Evolutionary conservation across 2,888 invertebrate species (phyloP).

Genomic region (Loripinus fragilis): DNA sequence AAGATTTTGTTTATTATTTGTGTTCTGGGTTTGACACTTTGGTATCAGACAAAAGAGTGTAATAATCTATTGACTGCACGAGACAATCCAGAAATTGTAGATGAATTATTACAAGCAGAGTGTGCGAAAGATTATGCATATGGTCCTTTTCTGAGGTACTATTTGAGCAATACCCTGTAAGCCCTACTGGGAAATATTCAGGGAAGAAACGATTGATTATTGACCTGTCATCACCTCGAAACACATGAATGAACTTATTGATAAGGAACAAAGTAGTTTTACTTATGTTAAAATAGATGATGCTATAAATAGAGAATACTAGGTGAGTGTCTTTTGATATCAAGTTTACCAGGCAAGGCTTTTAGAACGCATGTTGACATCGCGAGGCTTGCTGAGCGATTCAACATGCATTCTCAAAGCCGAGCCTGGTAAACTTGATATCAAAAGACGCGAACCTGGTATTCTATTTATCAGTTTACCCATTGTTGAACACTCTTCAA

Average conservation of each 20-base stretch:
- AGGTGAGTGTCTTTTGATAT: too few species aligned
- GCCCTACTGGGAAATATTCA: conserved; percentile 1
- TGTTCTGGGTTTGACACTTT: conserved; percentile 9
- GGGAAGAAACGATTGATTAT: neutral
- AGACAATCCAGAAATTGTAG: neutral
- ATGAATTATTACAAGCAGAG: neutral
- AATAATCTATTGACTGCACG: neutral
- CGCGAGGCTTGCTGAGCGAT: too few species aligned
- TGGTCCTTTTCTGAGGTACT: neutral
- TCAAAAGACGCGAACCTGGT: too few species aligned
- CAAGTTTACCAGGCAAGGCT: too few species aligned
- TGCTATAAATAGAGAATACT: too few species aligned
- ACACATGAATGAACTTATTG: neutral
- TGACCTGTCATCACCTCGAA: neutral
- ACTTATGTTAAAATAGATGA: neutral
- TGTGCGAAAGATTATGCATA: neutral
- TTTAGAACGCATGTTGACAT: too few species aligned
- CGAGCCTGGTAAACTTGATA: too few species aligned
- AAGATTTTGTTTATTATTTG: neutral
- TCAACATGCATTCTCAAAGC: too few species aligned
- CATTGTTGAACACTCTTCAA: too few species aligned
- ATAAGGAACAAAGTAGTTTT: neutral
- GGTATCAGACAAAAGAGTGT: conserved; percentile 2
- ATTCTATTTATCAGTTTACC: too few species aligned
- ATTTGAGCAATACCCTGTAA: neutral